Percentiles rank a stretch among this genome's conserved stretches.
These are phyloP conservation scores for Rotaria magnacalcarata DNA, from an alignment of 2,888 invertebrate genomes.

Conservation along the genomic window DNA sequence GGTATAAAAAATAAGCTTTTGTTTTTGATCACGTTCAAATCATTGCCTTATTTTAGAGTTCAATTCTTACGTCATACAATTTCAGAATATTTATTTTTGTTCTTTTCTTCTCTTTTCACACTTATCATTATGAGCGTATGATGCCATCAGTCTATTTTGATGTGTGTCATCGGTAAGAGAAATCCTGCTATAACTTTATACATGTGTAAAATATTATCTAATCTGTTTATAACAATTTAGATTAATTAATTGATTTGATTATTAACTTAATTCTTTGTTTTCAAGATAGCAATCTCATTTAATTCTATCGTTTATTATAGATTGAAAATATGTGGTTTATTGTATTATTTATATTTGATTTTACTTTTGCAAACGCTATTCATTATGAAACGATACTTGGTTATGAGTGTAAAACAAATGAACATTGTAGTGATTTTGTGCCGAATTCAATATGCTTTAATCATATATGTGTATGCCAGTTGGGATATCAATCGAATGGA, in stretches of 20 bases:
- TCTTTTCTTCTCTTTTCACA: neutral
- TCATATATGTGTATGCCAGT: neutral
- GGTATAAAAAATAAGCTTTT: neutral
- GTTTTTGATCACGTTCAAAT: conserved; percentile 2
- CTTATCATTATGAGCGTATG: neutral
- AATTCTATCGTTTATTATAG: neutral
- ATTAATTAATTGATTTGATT: too few species aligned
- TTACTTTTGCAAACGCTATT: neutral
- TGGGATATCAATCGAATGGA: neutral
- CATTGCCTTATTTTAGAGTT: neutral
- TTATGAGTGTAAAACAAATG: neutral
- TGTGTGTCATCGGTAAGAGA: too few species aligned
- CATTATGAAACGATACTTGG: neutral
- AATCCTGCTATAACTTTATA: too few species aligned
- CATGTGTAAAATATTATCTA: too few species aligned
- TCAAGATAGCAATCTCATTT: too few species aligned
- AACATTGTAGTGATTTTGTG: neutral
- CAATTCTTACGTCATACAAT: neutral
- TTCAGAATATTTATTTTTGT: neutral
- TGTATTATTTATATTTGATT: neutral
- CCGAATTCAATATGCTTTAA: neutral
- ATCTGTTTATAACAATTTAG: too few species aligned
- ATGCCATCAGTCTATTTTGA: too few species aligned
- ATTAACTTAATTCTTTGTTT: too few species aligned
- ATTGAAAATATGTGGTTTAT: neutral